phyloP scores from a whole-genome alignment of 2,888 invertebrate genomes.

The Lasioglossum malachurum region DNA sequence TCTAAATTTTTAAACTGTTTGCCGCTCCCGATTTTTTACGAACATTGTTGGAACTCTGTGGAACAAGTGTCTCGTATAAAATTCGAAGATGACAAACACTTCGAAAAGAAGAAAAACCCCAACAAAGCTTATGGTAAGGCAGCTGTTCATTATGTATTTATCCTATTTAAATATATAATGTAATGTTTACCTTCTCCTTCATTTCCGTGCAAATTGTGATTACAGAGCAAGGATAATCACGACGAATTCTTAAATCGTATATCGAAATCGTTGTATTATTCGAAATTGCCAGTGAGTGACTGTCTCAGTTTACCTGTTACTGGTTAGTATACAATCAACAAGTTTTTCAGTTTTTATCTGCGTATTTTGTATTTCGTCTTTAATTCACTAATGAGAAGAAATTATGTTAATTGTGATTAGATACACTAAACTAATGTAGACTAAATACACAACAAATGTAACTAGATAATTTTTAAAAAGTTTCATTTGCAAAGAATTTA shows the following conservation, averaged over 20 bases:
- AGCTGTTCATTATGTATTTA: constrained; percentile 19
- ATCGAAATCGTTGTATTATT: constrained; percentile 95
- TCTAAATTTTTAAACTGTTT: neutral
- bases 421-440: neutral
- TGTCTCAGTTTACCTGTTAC: constrained; percentile 92
- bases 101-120: constrained; percentile 86
- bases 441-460: neutral
- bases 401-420: neutral
- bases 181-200: neutral
- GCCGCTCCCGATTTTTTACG: neutral
- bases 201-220: constrained; percentile 53
- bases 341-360: neutral
- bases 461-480: neutral
- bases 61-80: neutral
- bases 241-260: constrained; percentile 93
- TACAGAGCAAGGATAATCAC: constrained; percentile 89
- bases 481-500: constrained; percentile 5
- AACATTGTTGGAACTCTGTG: neutral
- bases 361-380: neutral
- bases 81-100: constrained; percentile 85
- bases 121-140: constrained; percentile 86
- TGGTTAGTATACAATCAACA: constrained; percentile 86
- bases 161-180: neutral
- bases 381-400: neutral
- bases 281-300: constrained; percentile 90